A percentile compares a stretch with the other conserved stretches of the same genome.
These are phyloP conservation scores for Nasalis larvatus DNA, from an alignment of 2,113 vertebrate genomes.

Conservation along the genomic window DNA sequence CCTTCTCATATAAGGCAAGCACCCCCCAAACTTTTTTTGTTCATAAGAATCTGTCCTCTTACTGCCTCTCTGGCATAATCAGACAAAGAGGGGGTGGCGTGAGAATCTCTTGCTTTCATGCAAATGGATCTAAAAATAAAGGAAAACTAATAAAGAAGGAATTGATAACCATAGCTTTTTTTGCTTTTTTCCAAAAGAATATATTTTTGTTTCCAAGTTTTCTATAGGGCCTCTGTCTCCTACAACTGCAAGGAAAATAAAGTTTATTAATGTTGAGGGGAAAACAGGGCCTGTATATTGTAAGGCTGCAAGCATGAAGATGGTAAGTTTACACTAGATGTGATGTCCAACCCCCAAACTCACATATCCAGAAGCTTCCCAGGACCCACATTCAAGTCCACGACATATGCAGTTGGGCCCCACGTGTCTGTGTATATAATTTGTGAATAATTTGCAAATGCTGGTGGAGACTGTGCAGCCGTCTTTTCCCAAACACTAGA, in stretches of 20 bases:
- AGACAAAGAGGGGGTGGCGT: not conserved
- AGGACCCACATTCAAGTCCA: not conserved
- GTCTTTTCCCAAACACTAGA: not conserved
- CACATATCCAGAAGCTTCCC: not conserved
- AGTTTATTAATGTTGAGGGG: not conserved
- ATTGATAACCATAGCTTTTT: not conserved
- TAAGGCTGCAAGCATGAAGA: not conserved
- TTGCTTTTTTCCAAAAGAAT: not conserved
- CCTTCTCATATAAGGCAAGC: not conserved
- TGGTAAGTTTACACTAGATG: not conserved
- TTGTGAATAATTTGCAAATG: not conserved
- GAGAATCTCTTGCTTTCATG: not conserved
- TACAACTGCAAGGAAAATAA: not conserved
- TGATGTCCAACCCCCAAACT: not conserved
- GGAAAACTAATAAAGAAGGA: not conserved
- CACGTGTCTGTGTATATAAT: not conserved
- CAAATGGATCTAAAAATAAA: conserved; percentile 30
- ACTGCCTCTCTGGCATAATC: not conserved
- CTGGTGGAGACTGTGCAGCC: not conserved
- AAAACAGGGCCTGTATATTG: not conserved
- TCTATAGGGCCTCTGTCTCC: not conserved
- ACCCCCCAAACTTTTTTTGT: not conserved
- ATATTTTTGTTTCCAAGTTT: not conserved
- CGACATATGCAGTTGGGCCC: not conserved
- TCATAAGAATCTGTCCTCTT: not conserved